Evolutionary conservation across 2,888 invertebrate species (phyloP).

Genomic region (Aphodius sticticus): DNA sequence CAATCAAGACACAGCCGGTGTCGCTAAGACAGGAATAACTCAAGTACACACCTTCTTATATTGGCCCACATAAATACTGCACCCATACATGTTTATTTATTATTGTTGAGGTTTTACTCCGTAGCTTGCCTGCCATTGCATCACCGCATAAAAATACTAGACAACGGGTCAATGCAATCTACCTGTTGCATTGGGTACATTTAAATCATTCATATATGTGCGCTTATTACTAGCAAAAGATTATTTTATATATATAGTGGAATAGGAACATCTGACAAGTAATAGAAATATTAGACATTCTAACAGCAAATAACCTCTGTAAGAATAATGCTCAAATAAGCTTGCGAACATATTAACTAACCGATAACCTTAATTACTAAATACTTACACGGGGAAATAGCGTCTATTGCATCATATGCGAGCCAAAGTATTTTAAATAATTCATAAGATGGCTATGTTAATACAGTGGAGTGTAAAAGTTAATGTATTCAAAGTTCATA

Average conservation of each 20-base stretch:
- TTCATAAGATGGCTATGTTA: neutral
- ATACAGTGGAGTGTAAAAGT: neutral
- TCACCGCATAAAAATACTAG: conserved; percentile 10
- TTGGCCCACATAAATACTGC: conserved; percentile 34
- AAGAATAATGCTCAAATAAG: neutral
- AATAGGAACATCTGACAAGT: neutral
- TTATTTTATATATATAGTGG: neutral
- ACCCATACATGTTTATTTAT: conserved; percentile 30
- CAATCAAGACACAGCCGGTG: neutral
- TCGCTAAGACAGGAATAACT: conserved; percentile 10
- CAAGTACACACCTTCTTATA: conserved; percentile 21
- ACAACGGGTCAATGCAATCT: conserved; percentile 13
- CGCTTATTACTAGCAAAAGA: neutral
- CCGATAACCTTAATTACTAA: neutral
- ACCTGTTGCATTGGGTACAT: conserved; percentile 12
- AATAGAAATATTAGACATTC: no score
- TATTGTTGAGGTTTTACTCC: conserved; percentile 8
- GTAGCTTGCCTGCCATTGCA: conserved; percentile 9
- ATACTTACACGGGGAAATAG: neutral
- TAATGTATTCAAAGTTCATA: neutral
- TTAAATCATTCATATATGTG: neutral
- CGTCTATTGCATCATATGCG: neutral
- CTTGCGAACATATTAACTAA: neutral
- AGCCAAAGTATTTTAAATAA: neutral
- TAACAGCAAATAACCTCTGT: no score